Percentiles rank a stretch among this genome's conserved stretches.
Conservation (phyloP, 2,888 invertebrate species). For the Tigriopus californicus region DNA sequence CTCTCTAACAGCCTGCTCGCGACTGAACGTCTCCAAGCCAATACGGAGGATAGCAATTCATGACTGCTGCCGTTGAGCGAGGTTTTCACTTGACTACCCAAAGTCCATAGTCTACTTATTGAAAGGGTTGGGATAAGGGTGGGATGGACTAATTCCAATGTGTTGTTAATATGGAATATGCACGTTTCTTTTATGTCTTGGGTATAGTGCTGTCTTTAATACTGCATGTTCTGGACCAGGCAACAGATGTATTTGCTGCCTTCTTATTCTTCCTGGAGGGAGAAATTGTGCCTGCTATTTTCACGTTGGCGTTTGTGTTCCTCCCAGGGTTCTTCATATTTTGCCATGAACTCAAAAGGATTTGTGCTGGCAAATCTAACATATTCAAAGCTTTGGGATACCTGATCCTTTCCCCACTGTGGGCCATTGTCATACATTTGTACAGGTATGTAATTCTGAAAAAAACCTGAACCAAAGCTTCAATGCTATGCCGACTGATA, state of each 20-base stretch:
- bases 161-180: too few species aligned
- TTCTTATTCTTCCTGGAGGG: neutral
- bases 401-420: neutral
- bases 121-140: too few species aligned
- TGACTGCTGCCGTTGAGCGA: too few species aligned
- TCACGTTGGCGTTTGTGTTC: neutral
- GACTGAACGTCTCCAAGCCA: too few species aligned
- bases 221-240: neutral
- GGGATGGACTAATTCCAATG: too few species aligned
- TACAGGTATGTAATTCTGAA: neutral
- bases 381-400: slow-evolving; percentile 6
- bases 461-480: neutral
- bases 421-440: slow-evolving; percentile 10
- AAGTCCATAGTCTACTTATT: too few species aligned
- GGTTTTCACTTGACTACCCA: too few species aligned
- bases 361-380: neutral
- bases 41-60: too few species aligned
- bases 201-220: neutral
- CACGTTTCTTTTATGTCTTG: neutral
- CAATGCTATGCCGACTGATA: neutral
- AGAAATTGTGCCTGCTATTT: neutral
- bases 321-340: slow-evolving; percentile 1
- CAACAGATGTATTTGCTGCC: neutral
- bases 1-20: too few species aligned
- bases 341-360: neutral